Percentiles rank a stretch among this genome's conserved stretches.
Evolutionary conservation across 2,113 vertebrate species (phyloP).

Genomic region (Panthera leo): DNA sequence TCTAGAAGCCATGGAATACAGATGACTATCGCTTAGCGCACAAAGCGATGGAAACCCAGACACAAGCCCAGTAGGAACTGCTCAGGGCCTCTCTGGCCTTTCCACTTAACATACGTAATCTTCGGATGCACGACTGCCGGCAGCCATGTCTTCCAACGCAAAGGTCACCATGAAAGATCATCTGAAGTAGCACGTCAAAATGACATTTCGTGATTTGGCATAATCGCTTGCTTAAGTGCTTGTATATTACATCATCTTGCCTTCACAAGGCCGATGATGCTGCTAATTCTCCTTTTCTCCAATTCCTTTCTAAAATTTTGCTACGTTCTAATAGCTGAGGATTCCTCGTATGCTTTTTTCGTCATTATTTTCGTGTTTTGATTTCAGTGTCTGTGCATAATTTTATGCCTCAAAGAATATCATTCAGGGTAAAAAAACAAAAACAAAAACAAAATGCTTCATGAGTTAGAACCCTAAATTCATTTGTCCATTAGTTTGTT

Average conservation of each 20-base stretch:
- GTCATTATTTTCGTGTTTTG: background rate
- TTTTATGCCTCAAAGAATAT: background rate
- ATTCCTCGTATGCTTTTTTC: background rate
- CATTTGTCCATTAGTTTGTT: background rate
- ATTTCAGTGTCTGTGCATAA: background rate
- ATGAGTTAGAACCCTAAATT: background rate
- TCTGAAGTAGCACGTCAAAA: background rate
- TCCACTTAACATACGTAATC: constrained; percentile 5
- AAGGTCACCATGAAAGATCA: constrained; percentile 43
- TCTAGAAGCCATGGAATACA: background rate
- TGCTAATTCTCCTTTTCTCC: background rate
- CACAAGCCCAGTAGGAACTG: background rate
- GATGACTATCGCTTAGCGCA: background rate
- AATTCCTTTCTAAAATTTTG: background rate
- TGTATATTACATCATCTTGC: background rate
- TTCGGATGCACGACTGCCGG: background rate
- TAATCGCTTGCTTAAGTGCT: constrained; percentile 42
- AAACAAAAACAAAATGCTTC: background rate
- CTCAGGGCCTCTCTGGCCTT: background rate
- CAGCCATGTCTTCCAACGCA: background rate
- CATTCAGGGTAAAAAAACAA: background rate
- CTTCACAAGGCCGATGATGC: background rate
- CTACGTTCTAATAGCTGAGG: background rate
- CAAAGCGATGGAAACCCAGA: background rate
- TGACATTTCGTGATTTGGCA: background rate